Evolutionary conservation across 2,888 invertebrate genomes (phyloP).

Genomic region (Aspidapion aeneum): DNA sequence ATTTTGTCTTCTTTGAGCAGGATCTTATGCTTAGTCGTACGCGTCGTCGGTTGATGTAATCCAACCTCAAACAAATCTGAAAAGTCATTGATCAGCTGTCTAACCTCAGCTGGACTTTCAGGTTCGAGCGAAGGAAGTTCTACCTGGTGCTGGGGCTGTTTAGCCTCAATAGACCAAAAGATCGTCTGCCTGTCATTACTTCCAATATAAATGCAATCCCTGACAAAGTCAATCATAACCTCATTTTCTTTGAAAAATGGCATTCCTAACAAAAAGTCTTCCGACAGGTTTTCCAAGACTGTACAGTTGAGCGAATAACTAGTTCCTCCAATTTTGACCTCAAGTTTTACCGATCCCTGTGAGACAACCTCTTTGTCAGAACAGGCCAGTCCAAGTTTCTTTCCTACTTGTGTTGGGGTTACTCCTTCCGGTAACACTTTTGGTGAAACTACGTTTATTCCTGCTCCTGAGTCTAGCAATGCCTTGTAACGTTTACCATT

Average conservation of each 20-base stretch:
- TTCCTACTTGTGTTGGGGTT: no score
- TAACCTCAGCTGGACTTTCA: not conserved
- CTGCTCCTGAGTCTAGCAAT: not conserved
- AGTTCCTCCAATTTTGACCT: not conserved
- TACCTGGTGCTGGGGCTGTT: not conserved
- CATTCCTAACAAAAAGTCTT: not conserved
- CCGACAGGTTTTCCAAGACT: not conserved
- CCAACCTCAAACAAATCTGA: slow-evolving; percentile 3
- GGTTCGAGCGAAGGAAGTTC: not conserved
- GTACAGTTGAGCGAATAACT: not conserved
- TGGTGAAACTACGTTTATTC: not conserved
- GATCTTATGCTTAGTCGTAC: slow-evolving; percentile 8
- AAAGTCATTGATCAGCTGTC: slow-evolving; percentile 2
- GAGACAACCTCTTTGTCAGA: not conserved
- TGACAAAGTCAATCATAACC: not conserved
- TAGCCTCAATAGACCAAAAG: not conserved
- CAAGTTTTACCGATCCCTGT: not conserved
- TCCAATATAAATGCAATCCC: not conserved
- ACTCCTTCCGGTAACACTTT: no score
- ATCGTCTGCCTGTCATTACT: not conserved
- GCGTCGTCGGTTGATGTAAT: slow-evolving; percentile 2
- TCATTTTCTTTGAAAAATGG: not conserved
- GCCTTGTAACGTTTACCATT: not conserved
- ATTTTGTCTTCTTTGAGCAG: not conserved
- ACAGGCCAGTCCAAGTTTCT: not conserved